phyloP scores from a whole-genome alignment of 2,888 invertebrate species.

The Leptopilina myrica region DNA sequence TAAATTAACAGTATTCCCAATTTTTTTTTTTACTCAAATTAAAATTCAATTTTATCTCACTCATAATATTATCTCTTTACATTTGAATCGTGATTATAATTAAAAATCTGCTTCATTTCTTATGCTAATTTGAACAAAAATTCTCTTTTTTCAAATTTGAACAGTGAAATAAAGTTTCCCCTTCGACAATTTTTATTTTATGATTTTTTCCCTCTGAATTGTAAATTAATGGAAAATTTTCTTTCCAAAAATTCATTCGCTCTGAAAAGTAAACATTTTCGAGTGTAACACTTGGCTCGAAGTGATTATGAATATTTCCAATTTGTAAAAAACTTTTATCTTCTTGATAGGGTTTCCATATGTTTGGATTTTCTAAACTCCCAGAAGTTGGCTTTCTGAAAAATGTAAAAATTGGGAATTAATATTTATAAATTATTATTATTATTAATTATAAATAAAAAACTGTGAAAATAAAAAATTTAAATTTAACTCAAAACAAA shows the following conservation, averaged over 20 bases:
- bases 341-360: neutral
- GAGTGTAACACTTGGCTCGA: neutral
- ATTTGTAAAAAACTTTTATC: conserved; percentile 6
- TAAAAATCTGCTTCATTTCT: too few relatives aligned
- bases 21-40: too few relatives aligned
- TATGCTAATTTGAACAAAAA: too few relatives aligned
- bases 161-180: too few relatives aligned
- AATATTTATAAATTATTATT: neutral
- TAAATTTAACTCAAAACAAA: too few relatives aligned
- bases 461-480: too few relatives aligned
- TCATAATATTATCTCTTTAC: too few relatives aligned
- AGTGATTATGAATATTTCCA: conserved; percentile 13
- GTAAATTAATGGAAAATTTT: neutral
- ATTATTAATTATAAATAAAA: too few relatives aligned
- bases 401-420: neutral
- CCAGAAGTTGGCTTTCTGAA: conserved; percentile 9
- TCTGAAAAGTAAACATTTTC: neutral
- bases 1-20: too few relatives aligned
- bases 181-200: neutral
- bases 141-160: too few relatives aligned
- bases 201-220: neutral
- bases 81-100: too few relatives aligned
- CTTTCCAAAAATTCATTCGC: conserved; percentile 28
- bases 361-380: neutral
- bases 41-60: too few relatives aligned